Conservation (phyloP, 1,140 invertebrate species). For the Drosophila bipectinata region DNA sequence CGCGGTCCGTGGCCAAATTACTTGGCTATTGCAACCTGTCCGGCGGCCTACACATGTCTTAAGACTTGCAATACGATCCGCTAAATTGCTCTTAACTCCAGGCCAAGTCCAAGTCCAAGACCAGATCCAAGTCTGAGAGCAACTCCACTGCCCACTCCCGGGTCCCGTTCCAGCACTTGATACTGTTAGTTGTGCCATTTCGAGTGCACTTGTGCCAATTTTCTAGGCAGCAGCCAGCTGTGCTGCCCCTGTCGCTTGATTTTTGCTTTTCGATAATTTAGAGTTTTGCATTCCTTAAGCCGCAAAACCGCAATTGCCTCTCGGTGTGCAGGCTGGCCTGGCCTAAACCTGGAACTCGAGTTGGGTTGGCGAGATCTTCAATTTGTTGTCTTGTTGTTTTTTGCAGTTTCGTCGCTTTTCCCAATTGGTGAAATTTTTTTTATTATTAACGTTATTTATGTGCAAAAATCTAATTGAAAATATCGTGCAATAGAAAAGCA, state of each 20-base stretch:
- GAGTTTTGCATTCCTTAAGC: slow-evolving; percentile 71
- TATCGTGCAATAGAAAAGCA: slow-evolving; percentile 37
- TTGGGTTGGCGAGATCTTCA: slow-evolving; percentile 34
- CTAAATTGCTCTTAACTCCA: slow-evolving; percentile 27
- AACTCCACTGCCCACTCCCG: slow-evolving; percentile 25
- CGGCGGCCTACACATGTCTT: slow-evolving; percentile 25
- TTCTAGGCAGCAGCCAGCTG: slow-evolving; percentile 33
- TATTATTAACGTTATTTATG: slow-evolving; percentile 39
- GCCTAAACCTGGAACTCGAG: slow-evolving; percentile 31
- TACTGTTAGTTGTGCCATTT: slow-evolving; percentile 78
- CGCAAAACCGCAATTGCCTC: slow-evolving; percentile 65
- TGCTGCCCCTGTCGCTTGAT: slow-evolving; percentile 44
- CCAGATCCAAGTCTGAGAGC: slow-evolving; percentile 6
- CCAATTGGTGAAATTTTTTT: slow-evolving; percentile 59
- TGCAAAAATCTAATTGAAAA: slow-evolving; percentile 68
- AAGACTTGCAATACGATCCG: slow-evolving; percentile 29
- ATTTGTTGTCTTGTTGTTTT: slow-evolving; percentile 44
- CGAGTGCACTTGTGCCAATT: slow-evolving; percentile 75
- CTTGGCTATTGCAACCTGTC: slow-evolving; percentile 25
- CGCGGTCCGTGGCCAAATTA: slow-evolving; percentile 8
- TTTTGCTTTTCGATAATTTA: slow-evolving; percentile 72
- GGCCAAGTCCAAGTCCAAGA: slow-evolving; percentile 8
- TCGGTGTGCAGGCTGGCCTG: background rate
- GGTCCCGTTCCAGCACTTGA: slow-evolving; percentile 31
- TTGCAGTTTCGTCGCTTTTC: slow-evolving; percentile 49